phyloP scores from a whole-genome alignment of 2,113 vertebrate species.

The Poeciliopsis turrubarensis region DNA sequence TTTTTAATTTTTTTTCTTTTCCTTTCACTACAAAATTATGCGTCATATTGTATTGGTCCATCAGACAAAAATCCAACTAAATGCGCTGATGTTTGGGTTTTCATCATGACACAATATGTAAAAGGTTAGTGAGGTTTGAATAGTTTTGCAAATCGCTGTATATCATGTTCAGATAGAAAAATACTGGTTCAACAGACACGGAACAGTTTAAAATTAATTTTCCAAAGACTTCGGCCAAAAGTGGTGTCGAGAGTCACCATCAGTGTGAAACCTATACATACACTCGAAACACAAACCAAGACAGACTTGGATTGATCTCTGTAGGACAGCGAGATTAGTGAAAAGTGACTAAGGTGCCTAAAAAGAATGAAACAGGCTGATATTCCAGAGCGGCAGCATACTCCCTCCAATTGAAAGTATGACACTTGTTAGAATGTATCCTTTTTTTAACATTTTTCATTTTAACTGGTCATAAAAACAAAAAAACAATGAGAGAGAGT shows the following conservation, averaged over 20 bases:
- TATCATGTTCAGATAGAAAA: neutral
- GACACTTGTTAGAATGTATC: slow-evolving; percentile 6
- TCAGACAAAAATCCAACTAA: neutral
- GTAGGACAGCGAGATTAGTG: slow-evolving; percentile 18
- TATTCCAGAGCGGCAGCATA: slow-evolving; percentile 5
- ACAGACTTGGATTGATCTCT: neutral
- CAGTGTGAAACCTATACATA: neutral
- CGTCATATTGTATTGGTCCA: neutral
- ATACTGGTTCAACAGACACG: neutral
- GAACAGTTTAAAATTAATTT: neutral
- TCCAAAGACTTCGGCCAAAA: neutral
- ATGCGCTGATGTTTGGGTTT: neutral
- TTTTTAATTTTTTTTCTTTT: neutral
- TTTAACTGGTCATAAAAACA: slow-evolving; percentile 16
- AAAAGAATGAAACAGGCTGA: slow-evolving; percentile 36
- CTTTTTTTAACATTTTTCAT: neutral
- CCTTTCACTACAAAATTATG: neutral
- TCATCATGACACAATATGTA: too few relatives aligned
- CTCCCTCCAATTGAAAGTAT: slow-evolving; percentile 11
- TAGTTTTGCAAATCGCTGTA: neutral
- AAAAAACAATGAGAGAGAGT: slow-evolving; percentile 16
- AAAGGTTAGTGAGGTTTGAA: neutral
- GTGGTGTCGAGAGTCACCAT: neutral
- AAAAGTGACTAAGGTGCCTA: neutral
- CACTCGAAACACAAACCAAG: neutral